These are phyloP conservation scores for Periplaneta americana DNA, from an alignment of 1,140 invertebrate species.

Conservation along the genomic window DNA sequence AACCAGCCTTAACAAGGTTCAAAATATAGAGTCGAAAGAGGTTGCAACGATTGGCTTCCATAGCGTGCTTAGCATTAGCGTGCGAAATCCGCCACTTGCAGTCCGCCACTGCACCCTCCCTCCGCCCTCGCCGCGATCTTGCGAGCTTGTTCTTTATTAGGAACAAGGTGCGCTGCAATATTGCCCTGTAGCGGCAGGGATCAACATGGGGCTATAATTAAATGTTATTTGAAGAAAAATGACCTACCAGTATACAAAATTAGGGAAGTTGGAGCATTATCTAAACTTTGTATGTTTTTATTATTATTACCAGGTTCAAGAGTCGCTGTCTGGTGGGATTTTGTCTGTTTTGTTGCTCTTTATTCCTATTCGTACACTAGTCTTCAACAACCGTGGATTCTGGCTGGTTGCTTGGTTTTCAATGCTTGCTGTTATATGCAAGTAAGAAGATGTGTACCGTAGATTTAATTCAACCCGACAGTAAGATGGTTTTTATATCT, in stretches of 20 bases:
- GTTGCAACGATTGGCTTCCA: too few relatives aligned
- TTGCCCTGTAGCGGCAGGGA: neutral
- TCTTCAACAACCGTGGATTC: too few relatives aligned
- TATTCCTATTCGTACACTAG: neutral
- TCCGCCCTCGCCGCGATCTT: too few relatives aligned
- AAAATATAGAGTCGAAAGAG: too few relatives aligned
- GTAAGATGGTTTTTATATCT: too few relatives aligned
- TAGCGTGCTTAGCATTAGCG: too few relatives aligned
- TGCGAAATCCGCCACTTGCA: too few relatives aligned
- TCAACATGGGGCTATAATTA: neutral
- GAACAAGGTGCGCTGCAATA: neutral
- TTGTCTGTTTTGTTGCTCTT: neutral
- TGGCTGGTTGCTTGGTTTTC: too few relatives aligned
- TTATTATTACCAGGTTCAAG: neutral
- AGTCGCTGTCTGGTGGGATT: neutral
- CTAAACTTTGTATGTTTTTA: neutral
- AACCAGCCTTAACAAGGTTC: too few relatives aligned
- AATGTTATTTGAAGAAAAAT: neutral
- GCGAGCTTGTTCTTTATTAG: neutral
- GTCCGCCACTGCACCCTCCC: neutral
- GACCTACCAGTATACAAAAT: neutral
- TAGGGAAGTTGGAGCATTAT: neutral
- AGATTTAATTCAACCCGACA: too few relatives aligned
- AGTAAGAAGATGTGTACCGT: too few relatives aligned
- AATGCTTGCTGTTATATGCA: too few relatives aligned